Evolutionary conservation across 2,113 vertebrate species (phyloP).

Genomic region (Benthochromis sp.): DNA sequence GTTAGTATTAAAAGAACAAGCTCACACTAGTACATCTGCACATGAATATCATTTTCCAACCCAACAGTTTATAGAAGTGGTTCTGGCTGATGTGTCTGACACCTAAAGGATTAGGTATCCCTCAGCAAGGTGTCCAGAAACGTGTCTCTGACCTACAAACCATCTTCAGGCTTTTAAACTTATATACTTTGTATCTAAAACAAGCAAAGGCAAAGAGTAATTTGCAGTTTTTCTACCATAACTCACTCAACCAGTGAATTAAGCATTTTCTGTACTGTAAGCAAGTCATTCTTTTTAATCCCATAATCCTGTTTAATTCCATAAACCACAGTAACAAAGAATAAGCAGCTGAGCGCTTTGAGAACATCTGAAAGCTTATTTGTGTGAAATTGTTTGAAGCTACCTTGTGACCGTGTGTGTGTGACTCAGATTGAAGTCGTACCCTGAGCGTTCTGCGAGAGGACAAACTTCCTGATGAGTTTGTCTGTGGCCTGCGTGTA

Average conservation of each 20-base stretch:
- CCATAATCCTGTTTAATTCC: conserved; percentile 24
- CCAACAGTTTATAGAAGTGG: not conserved
- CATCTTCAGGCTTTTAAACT: not conserved
- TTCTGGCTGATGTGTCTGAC: not conserved
- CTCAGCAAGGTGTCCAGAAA: not conserved
- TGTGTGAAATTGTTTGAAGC: conserved; percentile 1
- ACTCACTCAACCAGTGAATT: not conserved
- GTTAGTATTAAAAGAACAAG: not conserved
- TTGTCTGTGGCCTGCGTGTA: conserved; percentile 97
- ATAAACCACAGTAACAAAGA: not conserved
- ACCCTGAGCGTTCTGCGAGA: conserved; percentile 88
- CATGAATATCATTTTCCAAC: not conserved
- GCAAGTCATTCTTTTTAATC: conserved; percentile 5
- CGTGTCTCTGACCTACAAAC: not conserved
- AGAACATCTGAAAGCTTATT: not conserved
- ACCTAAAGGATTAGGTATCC: not conserved
- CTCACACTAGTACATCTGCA: not conserved
- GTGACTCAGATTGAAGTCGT: conserved; percentile 18
- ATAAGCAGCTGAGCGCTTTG: not conserved
- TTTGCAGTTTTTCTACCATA: not conserved
- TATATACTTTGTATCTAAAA: not conserved
- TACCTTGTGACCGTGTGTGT: not conserved
- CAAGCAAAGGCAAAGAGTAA: not conserved
- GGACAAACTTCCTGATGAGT: conserved; percentile 96
- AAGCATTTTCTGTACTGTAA: not conserved